A percentile compares a stretch with the other conserved stretches of the same genome.
Evolutionary conservation across 2,888 invertebrate genomes (phyloP).

Genomic region (Zaprionus bogoriensis): DNA sequence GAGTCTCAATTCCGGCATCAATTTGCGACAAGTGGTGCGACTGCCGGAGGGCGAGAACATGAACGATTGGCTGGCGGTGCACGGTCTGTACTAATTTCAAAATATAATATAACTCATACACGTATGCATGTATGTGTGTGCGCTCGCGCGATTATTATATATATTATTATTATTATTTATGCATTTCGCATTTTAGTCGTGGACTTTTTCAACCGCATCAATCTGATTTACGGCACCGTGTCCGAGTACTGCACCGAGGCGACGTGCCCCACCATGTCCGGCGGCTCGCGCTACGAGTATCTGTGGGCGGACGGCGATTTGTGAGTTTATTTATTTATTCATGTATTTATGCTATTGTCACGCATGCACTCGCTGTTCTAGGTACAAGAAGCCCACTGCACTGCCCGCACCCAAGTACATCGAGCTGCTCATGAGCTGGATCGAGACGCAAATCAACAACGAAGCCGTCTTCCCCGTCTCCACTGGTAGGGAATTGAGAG

Average conservation of each 20-base stretch:
- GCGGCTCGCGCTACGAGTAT: slow-evolving; percentile 94
- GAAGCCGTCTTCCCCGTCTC: slow-evolving; percentile 93
- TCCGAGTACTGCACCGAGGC: slow-evolving; percentile 92
- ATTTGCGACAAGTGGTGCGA: slow-evolving; percentile 91
- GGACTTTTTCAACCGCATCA: slow-evolving; percentile 96
- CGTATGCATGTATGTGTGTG: not conserved
- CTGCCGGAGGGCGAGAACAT: slow-evolving; percentile 92
- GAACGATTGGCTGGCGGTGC: slow-evolving; percentile 96
- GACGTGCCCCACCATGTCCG: slow-evolving; percentile 95
- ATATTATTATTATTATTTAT: not conserved
- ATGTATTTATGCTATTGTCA: not conserved
- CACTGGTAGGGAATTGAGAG: slow-evolving; percentile 80
- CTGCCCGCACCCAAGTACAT: slow-evolving; percentile 93
- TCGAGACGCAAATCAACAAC: slow-evolving; percentile 94
- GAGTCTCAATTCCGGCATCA: slow-evolving; percentile 93
- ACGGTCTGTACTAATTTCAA: slow-evolving; percentile 84
- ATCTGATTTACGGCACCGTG: slow-evolving; percentile 94
- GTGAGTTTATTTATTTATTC: slow-evolving; percentile 69
- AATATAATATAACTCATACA: not conserved
- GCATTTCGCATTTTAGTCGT: slow-evolving; percentile 86
- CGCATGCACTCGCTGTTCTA: slow-evolving; percentile 19
- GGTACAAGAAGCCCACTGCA: slow-evolving; percentile 90
- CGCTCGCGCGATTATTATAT: not conserved
- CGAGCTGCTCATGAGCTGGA: slow-evolving; percentile 94
- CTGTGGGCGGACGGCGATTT: slow-evolving; percentile 94